phyloP scores from a whole-genome alignment of 2,797 vertebrate genomes.

The Peromyscus attwateri region DNA sequence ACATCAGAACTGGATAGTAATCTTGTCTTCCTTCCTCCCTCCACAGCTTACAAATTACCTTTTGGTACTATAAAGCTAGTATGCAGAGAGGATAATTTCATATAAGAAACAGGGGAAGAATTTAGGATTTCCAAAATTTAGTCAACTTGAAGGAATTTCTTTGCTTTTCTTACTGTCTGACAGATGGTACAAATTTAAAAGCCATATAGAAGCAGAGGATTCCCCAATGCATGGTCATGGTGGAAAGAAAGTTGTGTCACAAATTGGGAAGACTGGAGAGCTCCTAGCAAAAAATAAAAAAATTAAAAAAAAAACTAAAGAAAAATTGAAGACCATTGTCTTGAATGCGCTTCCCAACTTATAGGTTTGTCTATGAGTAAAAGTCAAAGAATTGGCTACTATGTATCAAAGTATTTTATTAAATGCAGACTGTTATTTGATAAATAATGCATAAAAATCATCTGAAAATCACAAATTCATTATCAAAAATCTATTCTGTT shows the following conservation, averaged over 20 bases:
- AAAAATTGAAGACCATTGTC: not conserved
- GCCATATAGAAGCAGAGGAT: not conserved
- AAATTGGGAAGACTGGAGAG: not conserved
- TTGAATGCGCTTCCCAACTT: not conserved
- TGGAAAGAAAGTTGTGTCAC: not conserved
- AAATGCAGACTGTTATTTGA: not conserved
- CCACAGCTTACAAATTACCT: not conserved
- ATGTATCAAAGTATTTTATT: not conserved
- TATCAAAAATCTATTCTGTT: not conserved
- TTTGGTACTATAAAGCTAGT: not conserved
- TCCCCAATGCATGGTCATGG: not conserved
- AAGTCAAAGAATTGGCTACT: not conserved
- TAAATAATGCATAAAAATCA: not conserved
- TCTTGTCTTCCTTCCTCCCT: not conserved
- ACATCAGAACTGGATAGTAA: not conserved
- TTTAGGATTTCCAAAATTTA: not conserved
- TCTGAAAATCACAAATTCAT: not conserved
- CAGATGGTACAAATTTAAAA: not conserved
- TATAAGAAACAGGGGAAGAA: not conserved
- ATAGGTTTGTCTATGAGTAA: not conserved
- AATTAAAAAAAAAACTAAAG: not conserved
- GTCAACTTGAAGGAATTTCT: not conserved
- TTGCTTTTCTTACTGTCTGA: not conserved
- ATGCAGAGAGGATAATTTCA: not conserved
- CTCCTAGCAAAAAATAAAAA: not conserved